Evolutionary conservation across 2,797 vertebrate genomes (phyloP).

Genomic region (Aulostomus chinensis): DNA sequence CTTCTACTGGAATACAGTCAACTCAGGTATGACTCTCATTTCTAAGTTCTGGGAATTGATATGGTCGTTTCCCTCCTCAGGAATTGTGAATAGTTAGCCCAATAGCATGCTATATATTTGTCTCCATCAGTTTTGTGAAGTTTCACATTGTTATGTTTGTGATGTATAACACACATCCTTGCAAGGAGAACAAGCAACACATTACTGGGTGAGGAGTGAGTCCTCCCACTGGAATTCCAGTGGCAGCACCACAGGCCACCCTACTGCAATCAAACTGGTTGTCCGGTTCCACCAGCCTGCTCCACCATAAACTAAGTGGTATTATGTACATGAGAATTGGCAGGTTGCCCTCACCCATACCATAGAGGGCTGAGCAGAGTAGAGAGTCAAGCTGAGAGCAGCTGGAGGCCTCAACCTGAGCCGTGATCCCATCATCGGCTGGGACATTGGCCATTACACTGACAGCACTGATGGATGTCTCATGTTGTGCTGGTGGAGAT

Average conservation of each 20-base stretch:
- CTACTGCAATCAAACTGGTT: conserved; percentile 68
- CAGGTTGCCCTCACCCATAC: conserved; percentile 47
- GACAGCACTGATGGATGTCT: background rate
- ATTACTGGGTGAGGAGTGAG: conserved; percentile 41
- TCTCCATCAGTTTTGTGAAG: too few relatives aligned
- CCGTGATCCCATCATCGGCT: conserved; percentile 2
- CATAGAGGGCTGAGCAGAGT: conserved; percentile 47
- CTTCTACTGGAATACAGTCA: conserved; percentile 5
- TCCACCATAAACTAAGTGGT: conserved; percentile 50
- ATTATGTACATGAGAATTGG: conserved; percentile 62
- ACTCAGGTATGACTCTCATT: too few relatives aligned
- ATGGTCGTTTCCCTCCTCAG: too few relatives aligned
- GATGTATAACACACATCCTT: conserved; percentile 55
- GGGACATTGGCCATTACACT: background rate
- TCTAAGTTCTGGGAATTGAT: too few relatives aligned
- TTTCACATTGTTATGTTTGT: too few relatives aligned
- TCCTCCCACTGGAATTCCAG: conserved; percentile 61
- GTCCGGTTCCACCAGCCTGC: conserved; percentile 58
- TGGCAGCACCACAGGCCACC: conserved; percentile 55
- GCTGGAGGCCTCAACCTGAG: conserved; percentile 26
- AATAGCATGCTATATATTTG: too few relatives aligned
- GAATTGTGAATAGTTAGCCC: too few relatives aligned
- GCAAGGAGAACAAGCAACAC: conserved; percentile 50
- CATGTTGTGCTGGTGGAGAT: conserved; percentile 19
- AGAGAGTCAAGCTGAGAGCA: conserved; percentile 49